These are phyloP conservation scores for Acanthisitta chloris DNA, from an alignment of 2,113 vertebrate genomes.

Conservation along the genomic window DNA sequence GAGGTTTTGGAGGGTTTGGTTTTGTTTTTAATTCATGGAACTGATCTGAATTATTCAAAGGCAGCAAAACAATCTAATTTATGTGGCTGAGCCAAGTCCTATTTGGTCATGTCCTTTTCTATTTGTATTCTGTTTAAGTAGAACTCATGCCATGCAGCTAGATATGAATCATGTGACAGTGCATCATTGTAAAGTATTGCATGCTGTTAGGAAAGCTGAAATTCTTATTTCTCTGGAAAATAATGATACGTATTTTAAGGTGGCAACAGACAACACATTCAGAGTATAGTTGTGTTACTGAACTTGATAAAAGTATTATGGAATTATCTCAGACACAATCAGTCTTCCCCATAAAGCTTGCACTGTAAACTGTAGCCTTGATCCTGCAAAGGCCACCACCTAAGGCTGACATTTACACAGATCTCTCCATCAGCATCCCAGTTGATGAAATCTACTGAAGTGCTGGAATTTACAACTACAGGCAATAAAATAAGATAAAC, in stretches of 20 bases:
- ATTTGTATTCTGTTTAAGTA: not conserved
- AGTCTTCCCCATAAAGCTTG: not conserved
- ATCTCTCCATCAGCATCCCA: not conserved
- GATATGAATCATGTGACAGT: not conserved
- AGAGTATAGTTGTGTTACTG: not conserved
- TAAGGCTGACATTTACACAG: not conserved
- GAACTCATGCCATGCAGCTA: not conserved
- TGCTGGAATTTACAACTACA: not conserved
- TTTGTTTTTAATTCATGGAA: not conserved
- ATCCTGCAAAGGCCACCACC: not conserved
- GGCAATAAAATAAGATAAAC: not conserved
- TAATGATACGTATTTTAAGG: not conserved
- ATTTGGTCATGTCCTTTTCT: not conserved
- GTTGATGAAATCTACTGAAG: not conserved
- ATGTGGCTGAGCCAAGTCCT: not conserved
- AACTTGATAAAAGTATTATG: not conserved
- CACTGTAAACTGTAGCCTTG: not conserved
- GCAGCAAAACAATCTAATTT: not conserved
- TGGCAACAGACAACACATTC: not conserved
- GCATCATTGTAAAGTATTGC: not conserved
- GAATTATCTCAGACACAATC: not conserved
- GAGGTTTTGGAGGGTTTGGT: not conserved
- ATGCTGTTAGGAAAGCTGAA: not conserved
- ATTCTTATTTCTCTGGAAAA: not conserved
- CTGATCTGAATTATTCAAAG: constrained; percentile 16